phyloP scores from a whole-genome alignment of 2,888 invertebrate genomes.

The Polydrusus cervinus region DNA sequence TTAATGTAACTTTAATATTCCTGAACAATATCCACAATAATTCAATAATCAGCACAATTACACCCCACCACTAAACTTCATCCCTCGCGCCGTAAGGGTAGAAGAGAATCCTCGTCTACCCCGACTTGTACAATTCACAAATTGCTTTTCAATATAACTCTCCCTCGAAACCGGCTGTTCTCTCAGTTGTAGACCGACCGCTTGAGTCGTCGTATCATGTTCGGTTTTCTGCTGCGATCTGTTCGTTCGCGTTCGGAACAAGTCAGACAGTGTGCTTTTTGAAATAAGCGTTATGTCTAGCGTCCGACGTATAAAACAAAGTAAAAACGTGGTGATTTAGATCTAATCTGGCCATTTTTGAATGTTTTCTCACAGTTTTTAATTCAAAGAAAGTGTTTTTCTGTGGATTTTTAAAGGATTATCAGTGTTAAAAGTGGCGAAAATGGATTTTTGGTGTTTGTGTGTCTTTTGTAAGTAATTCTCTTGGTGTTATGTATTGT shows the following conservation, averaged over 20 bases:
- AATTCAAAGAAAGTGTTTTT: conserved; percentile 5
- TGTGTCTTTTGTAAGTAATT: conserved; percentile 39
- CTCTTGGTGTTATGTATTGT: conserved; percentile 30
- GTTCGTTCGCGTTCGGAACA: conserved; percentile 35
- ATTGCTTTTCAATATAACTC: conserved; percentile 69
- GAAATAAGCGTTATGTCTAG: conserved; percentile 31
- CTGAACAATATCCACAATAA: conserved; percentile 37
- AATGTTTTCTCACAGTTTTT: conserved; percentile 18
- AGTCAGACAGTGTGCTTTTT: conserved; percentile 35
- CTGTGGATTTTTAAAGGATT: conserved; percentile 28
- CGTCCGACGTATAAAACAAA: conserved; percentile 34
- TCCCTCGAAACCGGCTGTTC: conserved; percentile 42
- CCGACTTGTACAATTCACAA: conserved; percentile 70
- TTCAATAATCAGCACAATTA: conserved; percentile 54
- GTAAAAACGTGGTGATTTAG: conserved; percentile 35
- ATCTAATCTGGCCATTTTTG: conserved; percentile 32
- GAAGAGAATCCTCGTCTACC: conserved; percentile 51
- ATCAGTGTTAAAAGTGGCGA: conserved; percentile 34
- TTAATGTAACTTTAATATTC: conserved; percentile 15
- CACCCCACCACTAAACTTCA: conserved; percentile 43
- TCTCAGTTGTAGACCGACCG: conserved; percentile 51
- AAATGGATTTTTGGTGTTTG: conserved; percentile 35
- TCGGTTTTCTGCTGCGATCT: conserved; percentile 26
- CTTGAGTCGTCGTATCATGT: conserved; percentile 26
- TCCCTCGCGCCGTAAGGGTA: conserved; percentile 45